phyloP scores from a whole-genome alignment of 2,113 vertebrate species.

The Perccottus glenii region DNA sequence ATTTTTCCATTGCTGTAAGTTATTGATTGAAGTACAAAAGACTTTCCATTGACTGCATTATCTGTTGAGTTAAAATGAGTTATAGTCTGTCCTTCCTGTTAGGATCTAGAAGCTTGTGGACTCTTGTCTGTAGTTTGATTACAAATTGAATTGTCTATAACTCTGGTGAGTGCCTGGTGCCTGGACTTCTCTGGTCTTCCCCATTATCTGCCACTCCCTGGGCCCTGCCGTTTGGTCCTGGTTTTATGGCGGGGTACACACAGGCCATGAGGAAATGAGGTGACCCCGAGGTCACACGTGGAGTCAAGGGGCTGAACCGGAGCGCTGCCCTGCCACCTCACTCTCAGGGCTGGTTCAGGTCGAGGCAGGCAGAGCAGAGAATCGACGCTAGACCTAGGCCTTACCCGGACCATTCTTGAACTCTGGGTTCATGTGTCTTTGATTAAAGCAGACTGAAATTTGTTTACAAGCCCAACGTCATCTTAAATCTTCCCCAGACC shows the following conservation, averaged over 20 bases:
- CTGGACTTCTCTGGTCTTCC: slow-evolving; percentile 61
- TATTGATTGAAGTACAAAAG: no score
- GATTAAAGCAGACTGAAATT: slow-evolving; percentile 81
- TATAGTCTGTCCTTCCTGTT: no score
- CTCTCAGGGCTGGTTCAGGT: slow-evolving; percentile 54
- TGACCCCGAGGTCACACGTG: slow-evolving; percentile 77
- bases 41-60: no score
- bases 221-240: slow-evolving; percentile 65
- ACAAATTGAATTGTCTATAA: no score
- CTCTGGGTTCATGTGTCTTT: slow-evolving; percentile 75
- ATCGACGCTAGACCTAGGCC: slow-evolving; percentile 36
- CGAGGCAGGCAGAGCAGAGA: slow-evolving; percentile 35
- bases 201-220: slow-evolving; percentile 74
- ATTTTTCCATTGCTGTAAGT: no score
- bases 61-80: no score
- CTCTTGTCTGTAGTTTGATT: no score
- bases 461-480: slow-evolving; percentile 80
- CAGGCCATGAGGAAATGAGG: slow-evolving; percentile 85
- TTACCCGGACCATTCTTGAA: slow-evolving; percentile 59
- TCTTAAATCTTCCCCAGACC: slow-evolving; percentile 78
- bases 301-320: slow-evolving; percentile 75
- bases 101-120: no score
- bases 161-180: no score
- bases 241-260: slow-evolving; percentile 81
- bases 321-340: slow-evolving; percentile 52